These are phyloP conservation scores for Varanus salvator DNA, from an alignment of 2,113 vertebrate genomes.

Conservation along the genomic window DNA sequence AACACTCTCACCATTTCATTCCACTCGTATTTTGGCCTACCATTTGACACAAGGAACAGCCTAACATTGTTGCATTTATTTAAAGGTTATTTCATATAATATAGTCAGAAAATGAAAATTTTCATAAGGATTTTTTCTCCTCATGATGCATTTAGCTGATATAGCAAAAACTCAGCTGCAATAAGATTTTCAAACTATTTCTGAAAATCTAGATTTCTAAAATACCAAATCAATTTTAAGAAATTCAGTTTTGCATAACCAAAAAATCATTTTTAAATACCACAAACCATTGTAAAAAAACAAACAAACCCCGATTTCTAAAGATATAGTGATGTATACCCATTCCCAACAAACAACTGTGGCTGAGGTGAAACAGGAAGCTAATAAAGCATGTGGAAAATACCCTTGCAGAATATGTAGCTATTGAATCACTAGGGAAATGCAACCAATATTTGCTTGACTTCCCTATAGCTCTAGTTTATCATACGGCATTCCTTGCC, in stretches of 20 bases:
- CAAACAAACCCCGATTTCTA: background rate
- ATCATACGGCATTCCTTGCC: background rate
- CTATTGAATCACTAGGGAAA: background rate
- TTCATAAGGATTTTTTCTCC: background rate
- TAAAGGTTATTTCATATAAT: background rate
- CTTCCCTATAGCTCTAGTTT: background rate
- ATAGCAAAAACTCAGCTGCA: slow-evolving; percentile 7
- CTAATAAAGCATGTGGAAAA: background rate
- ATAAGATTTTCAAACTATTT: background rate
- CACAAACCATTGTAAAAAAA: background rate
- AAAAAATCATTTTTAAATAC: background rate
- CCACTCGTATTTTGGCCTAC: background rate
- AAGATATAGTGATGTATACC: background rate
- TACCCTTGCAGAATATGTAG: slow-evolving; percentile 1
- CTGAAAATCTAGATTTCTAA: slow-evolving; percentile 15
- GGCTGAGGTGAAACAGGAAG: background rate
- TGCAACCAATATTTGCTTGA: slow-evolving; percentile 7
- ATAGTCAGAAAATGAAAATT: background rate
- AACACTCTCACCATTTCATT: too few relatives aligned
- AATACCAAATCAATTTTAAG: background rate
- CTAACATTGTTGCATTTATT: background rate
- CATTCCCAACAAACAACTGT: slow-evolving; percentile 1
- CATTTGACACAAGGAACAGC: background rate
- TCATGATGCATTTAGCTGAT: background rate
- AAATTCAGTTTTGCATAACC: slow-evolving; percentile 3